Conservation (phyloP, 2,797 vertebrate species). For the Pseudomugil gertrudae region DNA sequence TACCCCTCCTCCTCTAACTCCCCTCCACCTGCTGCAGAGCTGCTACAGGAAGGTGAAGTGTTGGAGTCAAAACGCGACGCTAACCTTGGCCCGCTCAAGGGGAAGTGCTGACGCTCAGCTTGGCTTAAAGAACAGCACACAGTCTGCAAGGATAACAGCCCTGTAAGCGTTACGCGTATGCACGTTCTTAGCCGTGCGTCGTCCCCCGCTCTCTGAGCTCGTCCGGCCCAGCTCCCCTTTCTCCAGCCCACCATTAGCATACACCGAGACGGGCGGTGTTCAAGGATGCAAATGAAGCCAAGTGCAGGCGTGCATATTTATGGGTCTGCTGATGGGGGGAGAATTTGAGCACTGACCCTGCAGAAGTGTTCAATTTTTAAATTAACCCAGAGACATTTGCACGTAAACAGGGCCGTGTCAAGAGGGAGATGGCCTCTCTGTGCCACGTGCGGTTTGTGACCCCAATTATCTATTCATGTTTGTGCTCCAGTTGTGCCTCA, state of each 20-base stretch:
- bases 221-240: not conserved
- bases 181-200: not conserved
- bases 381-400: slow-evolving; percentile 55
- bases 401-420: slow-evolving; percentile 19
- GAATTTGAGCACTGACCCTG: slow-evolving; percentile 45
- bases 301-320: slow-evolving; percentile 67
- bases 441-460: slow-evolving; percentile 10
- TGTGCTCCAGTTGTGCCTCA: not conserved
- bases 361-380: slow-evolving; percentile 55
- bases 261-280: slow-evolving; percentile 54
- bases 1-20: not conserved
- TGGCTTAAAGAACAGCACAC: slow-evolving; percentile 52
- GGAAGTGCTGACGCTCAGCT: slow-evolving; percentile 32
- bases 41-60: slow-evolving; percentile 60
- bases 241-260: slow-evolving; percentile 64
- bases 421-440: not conserved
- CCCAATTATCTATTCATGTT: slow-evolving; percentile 43
- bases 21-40: slow-evolving; percentile 29
- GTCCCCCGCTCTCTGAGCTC: slow-evolving; percentile 7
- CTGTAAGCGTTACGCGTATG: not conserved
- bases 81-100: slow-evolving; percentile 63
- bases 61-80: slow-evolving; percentile 54
- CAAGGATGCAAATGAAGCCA: slow-evolving; percentile 66
- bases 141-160: slow-evolving; percentile 31
- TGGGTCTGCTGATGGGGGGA: slow-evolving; percentile 23